Conservation (phyloP, 2,888 invertebrate species). For the Drosophila cognata region DNA sequence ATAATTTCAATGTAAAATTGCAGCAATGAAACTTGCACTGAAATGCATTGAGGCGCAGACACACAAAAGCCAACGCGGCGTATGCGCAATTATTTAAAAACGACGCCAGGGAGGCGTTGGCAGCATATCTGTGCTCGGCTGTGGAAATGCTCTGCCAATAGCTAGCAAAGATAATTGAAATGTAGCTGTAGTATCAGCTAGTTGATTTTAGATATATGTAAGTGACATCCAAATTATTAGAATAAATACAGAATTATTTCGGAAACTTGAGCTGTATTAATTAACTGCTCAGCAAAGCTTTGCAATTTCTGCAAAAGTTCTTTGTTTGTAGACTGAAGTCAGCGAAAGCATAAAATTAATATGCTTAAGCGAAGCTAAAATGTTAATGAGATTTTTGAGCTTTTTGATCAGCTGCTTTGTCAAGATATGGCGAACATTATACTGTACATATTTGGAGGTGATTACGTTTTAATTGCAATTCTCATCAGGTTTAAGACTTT, state of each 20-base stretch:
- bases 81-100: slow-evolving; percentile 78
- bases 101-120: slow-evolving; percentile 32
- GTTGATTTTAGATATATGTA: background rate
- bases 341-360: background rate
- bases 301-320: background rate
- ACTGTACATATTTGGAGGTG: background rate
- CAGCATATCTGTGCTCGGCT: slow-evolving; percentile 8
- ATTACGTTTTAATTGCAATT: background rate
- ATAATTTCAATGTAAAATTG: slow-evolving; percentile 78
- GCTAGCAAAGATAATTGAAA: slow-evolving; percentile 15
- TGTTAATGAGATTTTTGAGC: background rate
- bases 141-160: slow-evolving; percentile 46
- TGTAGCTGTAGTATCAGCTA: background rate
- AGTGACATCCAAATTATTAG: background rate
- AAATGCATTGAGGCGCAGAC: slow-evolving; percentile 68
- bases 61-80: slow-evolving; percentile 78
- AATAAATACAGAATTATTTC: background rate
- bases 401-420: background rate
- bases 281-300: background rate
- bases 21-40: slow-evolving; percentile 71
- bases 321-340: background rate
- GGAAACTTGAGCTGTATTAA: background rate
- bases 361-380: background rate
- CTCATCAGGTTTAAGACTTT: slow-evolving; percentile 7
- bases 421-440: background rate